Conservation (phyloP, 2,888 invertebrate genomes). For the Acleris holmiana region DNA sequence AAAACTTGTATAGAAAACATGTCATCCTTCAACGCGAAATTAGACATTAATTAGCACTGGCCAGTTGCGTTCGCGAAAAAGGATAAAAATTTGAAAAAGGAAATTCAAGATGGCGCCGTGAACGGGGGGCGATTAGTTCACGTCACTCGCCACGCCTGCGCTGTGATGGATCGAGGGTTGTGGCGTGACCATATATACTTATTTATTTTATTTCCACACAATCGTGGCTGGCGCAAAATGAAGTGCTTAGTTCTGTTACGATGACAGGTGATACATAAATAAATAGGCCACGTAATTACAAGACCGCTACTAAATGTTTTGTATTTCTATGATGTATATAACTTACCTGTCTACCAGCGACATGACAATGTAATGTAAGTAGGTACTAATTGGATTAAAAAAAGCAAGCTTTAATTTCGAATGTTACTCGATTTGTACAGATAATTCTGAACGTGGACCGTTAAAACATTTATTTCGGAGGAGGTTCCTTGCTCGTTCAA, state of each 20-base stretch:
- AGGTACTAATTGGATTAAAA: too few relatives aligned
- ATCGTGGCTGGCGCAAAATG: constrained; percentile 27
- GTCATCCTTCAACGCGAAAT: not conserved
- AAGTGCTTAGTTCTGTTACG: constrained; percentile 37
- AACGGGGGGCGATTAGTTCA: constrained; percentile 68
- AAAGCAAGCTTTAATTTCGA: too few relatives aligned
- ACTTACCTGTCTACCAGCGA: not conserved
- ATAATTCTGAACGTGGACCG: too few relatives aligned
- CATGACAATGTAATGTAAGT: not conserved
- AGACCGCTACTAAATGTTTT: not conserved
- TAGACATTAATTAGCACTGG: constrained; percentile 51
- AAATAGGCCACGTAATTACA: constrained; percentile 44
- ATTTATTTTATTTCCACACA: constrained; percentile 23
- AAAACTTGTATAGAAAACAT: not conserved
- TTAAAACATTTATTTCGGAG: too few relatives aligned
- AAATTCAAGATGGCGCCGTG: constrained; percentile 69
- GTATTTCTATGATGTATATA: not conserved
- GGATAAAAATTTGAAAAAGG: constrained; percentile 56
- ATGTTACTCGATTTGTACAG: too few relatives aligned
- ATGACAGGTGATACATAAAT: constrained; percentile 48
- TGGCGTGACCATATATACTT: constrained; percentile 42
- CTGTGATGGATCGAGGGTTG: constrained; percentile 52
- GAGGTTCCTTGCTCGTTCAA: too few relatives aligned
- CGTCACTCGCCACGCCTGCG: constrained; percentile 64
- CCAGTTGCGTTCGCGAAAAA: constrained; percentile 60